Evolutionary conservation across 2,113 vertebrate genomes (phyloP), one percentile per base, ranked within the genome.

Genomic region (Scolopax mira): DNA sequence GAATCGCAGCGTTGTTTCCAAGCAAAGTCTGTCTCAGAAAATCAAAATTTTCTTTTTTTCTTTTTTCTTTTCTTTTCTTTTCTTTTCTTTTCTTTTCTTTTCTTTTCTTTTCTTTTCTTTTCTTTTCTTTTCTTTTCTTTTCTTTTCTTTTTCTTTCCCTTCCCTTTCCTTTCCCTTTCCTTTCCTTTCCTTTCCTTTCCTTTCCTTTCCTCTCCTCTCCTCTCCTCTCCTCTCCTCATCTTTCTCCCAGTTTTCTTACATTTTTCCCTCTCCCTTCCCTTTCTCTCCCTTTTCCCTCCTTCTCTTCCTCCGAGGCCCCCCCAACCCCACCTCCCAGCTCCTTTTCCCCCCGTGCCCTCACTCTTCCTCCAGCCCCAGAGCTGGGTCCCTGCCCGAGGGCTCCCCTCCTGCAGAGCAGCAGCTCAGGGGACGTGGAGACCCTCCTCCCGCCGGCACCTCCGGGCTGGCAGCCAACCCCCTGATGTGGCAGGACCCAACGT

Each of bases 101-200:
- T 5, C 31, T 33, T 9, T 11, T 7, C 21, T 23, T 6, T 11
- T 17, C 6, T 19, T 18, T 19, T 13, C 6, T 9, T 10, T 24
- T 6, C 8, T 6, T 11, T 18, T 6, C 7, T 11, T 12, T 18
- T 4, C 7, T 7, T 16, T 17, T 21, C 4, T 4, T 16, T 13
- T 9, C 9, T 10, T 5, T 5, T 10, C 14, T 11, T 8, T 7
- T 13, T 7, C 28, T 16, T 2, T 7, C 2, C 17, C 7, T 17
- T 7, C 28, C 7, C 5, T 10, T 17, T 27, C 8, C 6, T 18
- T 17, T 23, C 2, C 6, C 3, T 5, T 11, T 13, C 7, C 7
- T 10, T 4, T 5, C 8, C 11, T 9, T 6, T 7, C 7, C 7
- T 2, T 6, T 3, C 17, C 6, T 11, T 5, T 39, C 5, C 5